Conservation (phyloP, 2,888 invertebrate genomes). For the Drosophila atripex region DNA sequence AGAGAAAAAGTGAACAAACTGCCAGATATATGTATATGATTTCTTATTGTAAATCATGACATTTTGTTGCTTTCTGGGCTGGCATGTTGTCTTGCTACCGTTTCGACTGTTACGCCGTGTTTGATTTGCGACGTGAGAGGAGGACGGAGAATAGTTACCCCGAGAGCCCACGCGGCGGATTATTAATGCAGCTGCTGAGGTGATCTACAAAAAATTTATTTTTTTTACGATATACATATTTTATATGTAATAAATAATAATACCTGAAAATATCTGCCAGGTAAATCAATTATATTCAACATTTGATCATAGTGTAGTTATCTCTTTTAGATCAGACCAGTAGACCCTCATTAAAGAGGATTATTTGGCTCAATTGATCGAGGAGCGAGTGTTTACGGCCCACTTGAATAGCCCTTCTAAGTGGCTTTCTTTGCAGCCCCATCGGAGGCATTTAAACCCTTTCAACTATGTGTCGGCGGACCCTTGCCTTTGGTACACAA, state of each 20-base stretch:
- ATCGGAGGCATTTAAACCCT: constrained; percentile 28
- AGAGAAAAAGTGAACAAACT: constrained; percentile 36
- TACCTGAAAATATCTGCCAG: not conserved
- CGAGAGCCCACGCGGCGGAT: constrained; percentile 29
- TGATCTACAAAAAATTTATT: not conserved
- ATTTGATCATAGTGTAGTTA: not conserved
- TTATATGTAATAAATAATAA: not conserved
- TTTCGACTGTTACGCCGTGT: constrained; percentile 46
- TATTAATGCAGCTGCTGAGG: not conserved
- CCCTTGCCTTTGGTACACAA: constrained; percentile 36
- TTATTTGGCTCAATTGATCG: constrained; percentile 27
- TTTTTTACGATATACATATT: too few species aligned
- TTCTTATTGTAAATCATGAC: constrained; percentile 78
- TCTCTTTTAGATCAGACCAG: constrained; percentile 7
- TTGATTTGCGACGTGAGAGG: constrained; percentile 48
- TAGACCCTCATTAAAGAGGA: constrained; percentile 28
- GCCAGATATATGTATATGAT: constrained; percentile 69
- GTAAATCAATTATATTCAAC: not conserved
- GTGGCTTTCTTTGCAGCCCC: constrained; percentile 6
- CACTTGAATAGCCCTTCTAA: constrained; percentile 9
- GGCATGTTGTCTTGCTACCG: constrained; percentile 65
- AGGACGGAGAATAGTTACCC: too few species aligned
- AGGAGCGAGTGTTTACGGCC: not conserved
- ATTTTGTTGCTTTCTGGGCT: constrained; percentile 65
- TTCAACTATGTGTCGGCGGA: constrained; percentile 21